Evolutionary conservation across 2,888 invertebrate genomes (phyloP).

Genomic region (Herminia tarsipennalis): DNA sequence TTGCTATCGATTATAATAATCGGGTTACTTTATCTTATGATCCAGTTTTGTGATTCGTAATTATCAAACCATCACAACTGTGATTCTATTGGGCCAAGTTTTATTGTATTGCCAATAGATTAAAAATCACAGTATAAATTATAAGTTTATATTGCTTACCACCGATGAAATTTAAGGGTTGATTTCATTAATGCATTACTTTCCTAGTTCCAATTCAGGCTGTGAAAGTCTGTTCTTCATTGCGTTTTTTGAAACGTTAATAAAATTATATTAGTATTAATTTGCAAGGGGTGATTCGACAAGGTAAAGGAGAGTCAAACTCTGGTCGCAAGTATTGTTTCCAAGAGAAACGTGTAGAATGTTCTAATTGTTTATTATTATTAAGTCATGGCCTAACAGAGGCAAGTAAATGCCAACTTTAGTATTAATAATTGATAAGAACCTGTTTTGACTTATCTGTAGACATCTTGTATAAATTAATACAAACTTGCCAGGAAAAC

Average conservation of each 20-base stretch:
- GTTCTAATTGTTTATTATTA: conserved; percentile 41
- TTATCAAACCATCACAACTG: no score
- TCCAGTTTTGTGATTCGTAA: no score
- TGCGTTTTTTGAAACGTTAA: conserved; percentile 24
- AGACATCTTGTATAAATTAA: conserved; percentile 22
- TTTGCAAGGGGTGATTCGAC: conserved; percentile 20
- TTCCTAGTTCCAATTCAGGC: conserved; percentile 54
- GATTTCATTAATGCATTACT: conserved; percentile 47
- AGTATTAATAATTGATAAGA: conserved; percentile 23
- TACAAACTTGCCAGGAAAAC: conserved; percentile 30
- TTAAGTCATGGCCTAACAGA: conserved; percentile 18
- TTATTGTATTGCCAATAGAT: no score
- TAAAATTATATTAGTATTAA: conserved; percentile 36
- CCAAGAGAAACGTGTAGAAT: conserved; percentile 44
- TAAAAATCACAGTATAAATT: conserved; percentile 1
- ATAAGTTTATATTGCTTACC: conserved; percentile 37
- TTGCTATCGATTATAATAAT: no score
- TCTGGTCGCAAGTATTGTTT: conserved; percentile 68
- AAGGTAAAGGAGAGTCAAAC: conserved; percentile 45
- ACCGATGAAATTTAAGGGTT: conserved; percentile 39
- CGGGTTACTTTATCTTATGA: no score
- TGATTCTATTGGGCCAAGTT: no score
- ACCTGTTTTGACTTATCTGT: conserved; percentile 20
- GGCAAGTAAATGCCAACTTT: conserved; percentile 23
- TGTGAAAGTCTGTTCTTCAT: conserved; percentile 61